Conservation (phyloP, 2,113 vertebrate species). For the Chloropsis hardwickii region DNA sequence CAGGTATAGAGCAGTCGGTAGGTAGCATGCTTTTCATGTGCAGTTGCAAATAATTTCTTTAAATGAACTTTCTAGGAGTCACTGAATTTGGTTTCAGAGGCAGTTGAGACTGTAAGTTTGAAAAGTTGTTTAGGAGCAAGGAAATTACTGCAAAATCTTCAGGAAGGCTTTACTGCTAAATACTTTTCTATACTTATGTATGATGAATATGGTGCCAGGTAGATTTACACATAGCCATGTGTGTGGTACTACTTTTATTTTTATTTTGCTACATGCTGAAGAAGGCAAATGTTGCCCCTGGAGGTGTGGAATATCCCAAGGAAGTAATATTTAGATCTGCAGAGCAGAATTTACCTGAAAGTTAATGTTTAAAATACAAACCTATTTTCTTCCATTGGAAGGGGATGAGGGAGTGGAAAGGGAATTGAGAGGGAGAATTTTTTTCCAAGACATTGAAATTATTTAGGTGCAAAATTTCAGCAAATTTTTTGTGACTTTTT, state of each 20-base stretch:
- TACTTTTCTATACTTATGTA: neutral
- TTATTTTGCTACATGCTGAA: neutral
- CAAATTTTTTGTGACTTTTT: neutral
- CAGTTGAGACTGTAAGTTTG: neutral
- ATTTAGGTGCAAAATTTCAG: neutral
- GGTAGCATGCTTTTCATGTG: neutral
- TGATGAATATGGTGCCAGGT: neutral
- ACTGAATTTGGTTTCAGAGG: neutral
- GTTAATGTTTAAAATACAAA: neutral
- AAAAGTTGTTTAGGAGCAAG: neutral
- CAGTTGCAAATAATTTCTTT: neutral
- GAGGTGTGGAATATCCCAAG: neutral
- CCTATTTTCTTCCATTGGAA: neutral
- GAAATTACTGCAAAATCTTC: neutral
- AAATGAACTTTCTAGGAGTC: neutral
- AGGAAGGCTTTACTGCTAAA: neutral
- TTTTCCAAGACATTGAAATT: neutral
- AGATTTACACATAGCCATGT: neutral
- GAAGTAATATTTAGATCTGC: neutral
- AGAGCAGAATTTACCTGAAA: neutral
- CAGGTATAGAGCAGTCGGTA: neutral
- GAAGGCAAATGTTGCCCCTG: neutral
- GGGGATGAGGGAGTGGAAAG: rapidly evolving
- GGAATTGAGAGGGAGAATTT: neutral
- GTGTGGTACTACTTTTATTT: neutral